A percentile compares a stretch with the other conserved stretches of the same genome.
Conservation (phyloP, 1,140 invertebrate genomes). For the Coptotermes formosanus region DNA sequence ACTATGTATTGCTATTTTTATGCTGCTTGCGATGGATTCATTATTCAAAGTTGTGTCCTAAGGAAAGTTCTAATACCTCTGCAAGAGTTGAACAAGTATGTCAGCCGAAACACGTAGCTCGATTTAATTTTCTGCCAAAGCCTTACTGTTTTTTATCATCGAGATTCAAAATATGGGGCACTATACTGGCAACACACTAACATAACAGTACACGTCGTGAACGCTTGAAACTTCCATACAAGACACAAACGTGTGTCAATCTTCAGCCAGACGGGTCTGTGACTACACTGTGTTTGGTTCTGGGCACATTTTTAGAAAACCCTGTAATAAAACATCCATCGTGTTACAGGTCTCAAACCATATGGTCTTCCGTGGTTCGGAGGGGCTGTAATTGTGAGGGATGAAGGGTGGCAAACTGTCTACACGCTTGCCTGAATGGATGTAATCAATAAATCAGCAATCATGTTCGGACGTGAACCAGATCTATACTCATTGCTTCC, state of each 20-base stretch:
- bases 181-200: neutral
- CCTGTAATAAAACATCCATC: neutral
- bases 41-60: too few species aligned
- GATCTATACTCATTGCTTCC: neutral
- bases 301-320: neutral
- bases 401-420: neutral
- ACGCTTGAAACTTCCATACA: neutral
- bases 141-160: too few species aligned
- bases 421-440: neutral
- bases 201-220: neutral
- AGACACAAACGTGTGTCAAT: neutral
- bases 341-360: neutral
- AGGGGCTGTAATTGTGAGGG: neutral
- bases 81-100: too few species aligned
- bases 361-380: neutral
- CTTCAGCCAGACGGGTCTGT: neutral
- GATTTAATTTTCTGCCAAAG: too few species aligned
- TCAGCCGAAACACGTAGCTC: too few species aligned
- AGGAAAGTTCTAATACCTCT: too few species aligned
- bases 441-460: constrained; percentile 13
- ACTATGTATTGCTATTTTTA: too few species aligned
- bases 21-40: too few species aligned
- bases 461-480: neutral
- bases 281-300: neutral
- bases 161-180: neutral